phyloP scores from a whole-genome alignment of 2,113 vertebrate genomes.

The Serranochromis macrocephalus region DNA sequence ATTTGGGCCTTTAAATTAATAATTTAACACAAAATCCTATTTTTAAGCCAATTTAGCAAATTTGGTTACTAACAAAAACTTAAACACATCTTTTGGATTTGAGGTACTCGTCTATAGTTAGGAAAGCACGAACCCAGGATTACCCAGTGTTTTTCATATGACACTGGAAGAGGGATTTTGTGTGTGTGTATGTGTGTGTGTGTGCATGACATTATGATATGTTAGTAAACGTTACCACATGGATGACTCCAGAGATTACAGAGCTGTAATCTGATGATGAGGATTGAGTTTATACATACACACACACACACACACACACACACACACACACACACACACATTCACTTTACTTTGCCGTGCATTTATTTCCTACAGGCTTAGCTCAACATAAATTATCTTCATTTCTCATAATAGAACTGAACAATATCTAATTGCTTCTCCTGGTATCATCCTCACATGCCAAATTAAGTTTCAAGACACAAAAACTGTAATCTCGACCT shows the following conservation, averaged over 20 bases:
- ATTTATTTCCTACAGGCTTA: neutral
- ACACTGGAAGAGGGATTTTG: neutral
- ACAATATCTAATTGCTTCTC: neutral
- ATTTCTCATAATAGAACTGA: neutral
- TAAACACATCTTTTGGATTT: neutral
- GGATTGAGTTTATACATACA: neutral
- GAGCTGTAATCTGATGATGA: slow-evolving; percentile 23
- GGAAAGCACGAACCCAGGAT: neutral
- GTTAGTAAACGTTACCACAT: neutral
- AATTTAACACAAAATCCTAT: fast-evolving
- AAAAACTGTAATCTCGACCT: neutral
- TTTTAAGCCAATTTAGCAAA: neutral
- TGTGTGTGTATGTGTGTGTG: neutral
- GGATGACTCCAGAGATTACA: slow-evolving; percentile 13
- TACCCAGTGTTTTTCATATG: neutral
- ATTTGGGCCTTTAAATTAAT: neutral
- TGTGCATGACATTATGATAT: neutral
- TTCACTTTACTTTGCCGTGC: neutral
- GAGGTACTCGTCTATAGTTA: neutral
- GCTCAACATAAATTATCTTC: neutral
- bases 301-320: neutral
- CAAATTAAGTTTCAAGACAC: neutral
- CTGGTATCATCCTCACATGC: neutral
- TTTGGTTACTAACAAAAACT: neutral
- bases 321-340: neutral